Evolutionary conservation across 2,113 vertebrate species (phyloP).

Genomic region (Amia ocellicauda): DNA sequence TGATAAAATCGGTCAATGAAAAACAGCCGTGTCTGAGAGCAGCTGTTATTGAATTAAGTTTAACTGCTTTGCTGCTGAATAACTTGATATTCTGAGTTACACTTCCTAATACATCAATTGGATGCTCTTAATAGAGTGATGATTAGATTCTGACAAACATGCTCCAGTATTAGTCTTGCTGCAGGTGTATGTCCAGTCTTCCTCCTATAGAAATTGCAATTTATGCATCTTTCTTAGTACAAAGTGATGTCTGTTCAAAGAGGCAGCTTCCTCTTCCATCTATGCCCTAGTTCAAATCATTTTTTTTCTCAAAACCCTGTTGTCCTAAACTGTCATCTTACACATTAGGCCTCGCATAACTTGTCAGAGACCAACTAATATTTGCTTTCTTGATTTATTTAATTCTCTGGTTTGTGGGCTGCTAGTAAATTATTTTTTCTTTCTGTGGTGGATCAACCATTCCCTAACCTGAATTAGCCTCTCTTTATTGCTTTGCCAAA

Average conservation of each 20-base stretch:
- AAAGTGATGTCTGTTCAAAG: neutral
- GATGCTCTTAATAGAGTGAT: constrained; percentile 22
- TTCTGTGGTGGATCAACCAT: no score
- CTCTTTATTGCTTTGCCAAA: no score
- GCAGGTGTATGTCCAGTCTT: constrained; percentile 19
- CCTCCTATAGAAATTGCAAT: neutral
- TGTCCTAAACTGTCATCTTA: no score
- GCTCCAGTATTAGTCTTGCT: constrained; percentile 18
- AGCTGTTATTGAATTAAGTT: constrained; percentile 38
- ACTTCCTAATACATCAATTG: constrained; percentile 30
- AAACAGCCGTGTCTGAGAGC: constrained; percentile 22
- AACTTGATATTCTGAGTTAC: constrained; percentile 21
- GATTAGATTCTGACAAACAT: constrained; percentile 22
- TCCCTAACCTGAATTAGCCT: no score
- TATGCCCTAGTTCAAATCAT: no score
- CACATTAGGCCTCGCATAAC: no score
- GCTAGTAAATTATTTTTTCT: no score
- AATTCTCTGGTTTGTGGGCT: no score
- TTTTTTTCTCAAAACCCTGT: no score
- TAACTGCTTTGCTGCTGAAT: constrained; percentile 20
- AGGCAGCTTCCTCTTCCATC: no score
- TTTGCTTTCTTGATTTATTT: no score
- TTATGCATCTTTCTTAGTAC: neutral
- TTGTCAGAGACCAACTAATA: no score
- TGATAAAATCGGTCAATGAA: constrained; percentile 31